Percentiles rank a stretch among this genome's conserved stretches.
These are phyloP conservation scores for Drosophila rufa DNA, from an alignment of 1,140 invertebrate species.

Conservation along the genomic window DNA sequence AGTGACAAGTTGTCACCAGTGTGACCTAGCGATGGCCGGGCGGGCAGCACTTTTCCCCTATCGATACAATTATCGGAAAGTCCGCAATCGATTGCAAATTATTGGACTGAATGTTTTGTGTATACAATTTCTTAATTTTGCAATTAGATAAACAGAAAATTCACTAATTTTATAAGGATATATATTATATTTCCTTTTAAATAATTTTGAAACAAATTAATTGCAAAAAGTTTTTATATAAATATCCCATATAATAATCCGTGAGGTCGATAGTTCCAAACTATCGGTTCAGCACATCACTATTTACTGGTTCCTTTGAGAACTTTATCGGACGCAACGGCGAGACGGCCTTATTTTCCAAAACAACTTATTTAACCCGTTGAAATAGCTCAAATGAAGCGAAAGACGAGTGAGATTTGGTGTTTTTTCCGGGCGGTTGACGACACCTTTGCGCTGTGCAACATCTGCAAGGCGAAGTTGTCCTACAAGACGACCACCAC, in stretches of 20 bases:
- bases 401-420: conserved; percentile 73
- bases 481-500: conserved; percentile 74
- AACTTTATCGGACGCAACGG: conserved; percentile 7
- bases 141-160: too few relatives aligned
- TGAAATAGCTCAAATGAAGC: conserved; percentile 51
- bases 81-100: neutral
- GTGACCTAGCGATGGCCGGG: conserved; percentile 31
- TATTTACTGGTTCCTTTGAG: conserved; percentile 16
- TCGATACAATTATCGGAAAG: conserved; percentile 3
- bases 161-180: too few relatives aligned
- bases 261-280: conserved; percentile 4
- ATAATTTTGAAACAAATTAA: too few relatives aligned
- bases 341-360: neutral
- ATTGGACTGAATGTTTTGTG: too few relatives aligned
- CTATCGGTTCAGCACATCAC: neutral
- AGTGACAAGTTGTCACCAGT: conserved; percentile 69
- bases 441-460: conserved; percentile 67
- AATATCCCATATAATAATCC: neutral
- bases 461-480: conserved; percentile 71
- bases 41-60: conserved; percentile 3
- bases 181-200: too few relatives aligned
- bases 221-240: too few relatives aligned
- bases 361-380: conserved; percentile 26
- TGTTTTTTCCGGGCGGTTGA: conserved; percentile 68
- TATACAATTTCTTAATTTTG: too few relatives aligned